A percentile compares a stretch with the other conserved stretches of the same genome.
Conservation (phyloP, 2,888 invertebrate species). For the Megastigmus dorsalis region DNA sequence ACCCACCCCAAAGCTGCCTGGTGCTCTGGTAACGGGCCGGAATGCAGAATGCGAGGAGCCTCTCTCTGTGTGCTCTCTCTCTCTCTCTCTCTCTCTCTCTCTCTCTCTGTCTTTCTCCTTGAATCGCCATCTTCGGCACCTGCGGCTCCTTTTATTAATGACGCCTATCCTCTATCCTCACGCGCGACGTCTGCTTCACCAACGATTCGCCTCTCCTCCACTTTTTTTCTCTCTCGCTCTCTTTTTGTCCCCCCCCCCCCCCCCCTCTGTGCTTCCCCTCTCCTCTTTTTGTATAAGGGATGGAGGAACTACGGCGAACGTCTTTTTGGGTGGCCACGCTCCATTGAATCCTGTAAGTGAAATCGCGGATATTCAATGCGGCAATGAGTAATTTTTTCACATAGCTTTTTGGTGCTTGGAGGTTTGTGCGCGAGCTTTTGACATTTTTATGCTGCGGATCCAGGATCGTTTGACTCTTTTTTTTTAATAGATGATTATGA, state of each 20-base stretch:
- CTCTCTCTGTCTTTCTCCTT: not conserved
- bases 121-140: constrained; percentile 54
- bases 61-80: not conserved
- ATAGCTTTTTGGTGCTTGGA: too few species aligned
- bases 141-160: constrained; percentile 52
- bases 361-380: constrained; percentile 13
- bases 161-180: constrained; percentile 3
- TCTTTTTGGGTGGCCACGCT: constrained; percentile 18
- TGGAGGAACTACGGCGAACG: not conserved
- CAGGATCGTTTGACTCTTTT: too few species aligned
- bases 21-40: not conserved
- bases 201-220: not conserved
- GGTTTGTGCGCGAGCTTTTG: too few species aligned
- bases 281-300: too few species aligned
- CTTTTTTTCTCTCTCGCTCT: not conserved
- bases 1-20: not conserved
- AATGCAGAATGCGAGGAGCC: constrained; percentile 46
- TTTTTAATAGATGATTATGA: too few species aligned
- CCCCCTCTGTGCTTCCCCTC: not conserved
- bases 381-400: not conserved
- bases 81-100: not conserved
- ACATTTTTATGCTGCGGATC: too few species aligned
- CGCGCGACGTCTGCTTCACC: not conserved
- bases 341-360: constrained; percentile 12
- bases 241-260: not conserved